phyloP scores from a whole-genome alignment of 2,888 invertebrate genomes.

The Drosophila leonis region DNA sequence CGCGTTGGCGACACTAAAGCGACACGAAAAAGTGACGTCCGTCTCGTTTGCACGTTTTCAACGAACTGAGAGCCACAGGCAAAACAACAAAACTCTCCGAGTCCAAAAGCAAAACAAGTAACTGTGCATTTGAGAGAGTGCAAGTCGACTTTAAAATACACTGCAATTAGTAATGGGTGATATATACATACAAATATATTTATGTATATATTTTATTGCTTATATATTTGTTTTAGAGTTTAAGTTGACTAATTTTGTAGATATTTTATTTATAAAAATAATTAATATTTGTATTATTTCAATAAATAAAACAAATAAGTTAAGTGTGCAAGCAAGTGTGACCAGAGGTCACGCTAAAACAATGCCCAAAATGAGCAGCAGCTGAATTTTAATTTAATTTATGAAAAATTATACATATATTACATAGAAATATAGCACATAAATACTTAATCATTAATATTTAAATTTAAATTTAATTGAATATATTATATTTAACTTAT shows the following conservation, averaged over 20 bases:
- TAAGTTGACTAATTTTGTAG: too few species aligned
- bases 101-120: constrained; percentile 33
- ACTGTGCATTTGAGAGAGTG: neutral
- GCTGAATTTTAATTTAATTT: too few species aligned
- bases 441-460: too few species aligned
- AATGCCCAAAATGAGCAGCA: too few species aligned
- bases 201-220: neutral
- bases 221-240: too few species aligned
- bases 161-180: neutral
- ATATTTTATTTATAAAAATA: too few species aligned
- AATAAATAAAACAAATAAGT: too few species aligned
- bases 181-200: neutral
- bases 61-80: constrained; percentile 48
- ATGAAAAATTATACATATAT: too few species aligned
- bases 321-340: neutral
- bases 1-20: constrained; percentile 50
- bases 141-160: neutral
- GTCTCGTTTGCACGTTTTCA: constrained; percentile 54
- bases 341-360: neutral
- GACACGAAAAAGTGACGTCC: constrained; percentile 51
- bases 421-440: too few species aligned
- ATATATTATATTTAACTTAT: too few species aligned
- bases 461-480: too few species aligned
- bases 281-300: too few species aligned
- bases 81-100: constrained; percentile 36